These are phyloP conservation scores for Promerops cafer DNA, from an alignment of 2,113 vertebrate genomes.

Conservation along the genomic window DNA sequence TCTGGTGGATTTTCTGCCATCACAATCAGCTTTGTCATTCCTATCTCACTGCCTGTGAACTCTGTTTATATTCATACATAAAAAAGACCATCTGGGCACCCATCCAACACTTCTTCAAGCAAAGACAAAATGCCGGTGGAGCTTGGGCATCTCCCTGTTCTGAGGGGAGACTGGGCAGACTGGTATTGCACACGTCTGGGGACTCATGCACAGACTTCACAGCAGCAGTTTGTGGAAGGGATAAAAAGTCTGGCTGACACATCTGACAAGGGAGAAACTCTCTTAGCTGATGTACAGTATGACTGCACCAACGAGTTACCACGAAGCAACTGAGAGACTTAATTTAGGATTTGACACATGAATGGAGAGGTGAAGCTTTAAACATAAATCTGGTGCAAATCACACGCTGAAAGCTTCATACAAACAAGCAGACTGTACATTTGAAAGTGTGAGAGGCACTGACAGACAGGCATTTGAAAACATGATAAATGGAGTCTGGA, in stretches of 20 bases:
- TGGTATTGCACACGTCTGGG: not conserved
- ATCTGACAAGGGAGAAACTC: not conserved
- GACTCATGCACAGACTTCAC: not conserved
- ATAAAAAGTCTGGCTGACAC: not conserved
- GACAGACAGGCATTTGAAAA: conserved; percentile 61
- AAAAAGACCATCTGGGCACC: not conserved
- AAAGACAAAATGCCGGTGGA: not conserved
- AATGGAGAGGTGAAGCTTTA: conserved; percentile 49
- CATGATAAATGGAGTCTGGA: conserved; percentile 39
- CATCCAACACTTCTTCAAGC: not conserved
- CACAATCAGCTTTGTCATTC: conserved; percentile 2
- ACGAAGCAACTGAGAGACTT: not conserved
- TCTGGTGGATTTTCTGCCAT: not conserved
- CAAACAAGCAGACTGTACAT: conserved; percentile 66
- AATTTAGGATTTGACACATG: conserved; percentile 45
- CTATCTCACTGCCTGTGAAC: not conserved
- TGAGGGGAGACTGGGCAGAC: not conserved
- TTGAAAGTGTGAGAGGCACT: conserved; percentile 61
- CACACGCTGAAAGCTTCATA: conserved; percentile 35
- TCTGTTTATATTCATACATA: not conserved
- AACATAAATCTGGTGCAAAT: conserved; percentile 65
- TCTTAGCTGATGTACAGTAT: not conserved
- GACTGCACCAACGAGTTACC: not conserved
- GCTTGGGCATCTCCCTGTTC: not conserved
- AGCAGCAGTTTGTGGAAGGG: not conserved